Conservation (phyloP, 2,797 vertebrate species). For the Phoxinus dragarum region DNA sequence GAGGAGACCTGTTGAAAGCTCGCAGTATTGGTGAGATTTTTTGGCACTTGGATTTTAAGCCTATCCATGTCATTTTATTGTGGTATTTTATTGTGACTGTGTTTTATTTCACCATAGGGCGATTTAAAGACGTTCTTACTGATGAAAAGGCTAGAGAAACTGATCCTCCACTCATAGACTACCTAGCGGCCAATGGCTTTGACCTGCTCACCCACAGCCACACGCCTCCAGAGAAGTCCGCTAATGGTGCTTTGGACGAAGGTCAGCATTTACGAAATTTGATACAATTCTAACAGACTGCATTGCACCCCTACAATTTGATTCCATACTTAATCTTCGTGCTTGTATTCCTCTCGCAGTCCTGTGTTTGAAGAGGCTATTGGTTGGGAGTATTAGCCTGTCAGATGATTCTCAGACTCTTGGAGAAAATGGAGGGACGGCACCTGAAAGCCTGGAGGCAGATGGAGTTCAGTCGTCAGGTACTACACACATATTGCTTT, state of each 20-base stretch:
- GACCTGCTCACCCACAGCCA: slow-evolving; percentile 76
- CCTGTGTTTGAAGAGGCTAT: slow-evolving; percentile 81
- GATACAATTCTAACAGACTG: background rate
- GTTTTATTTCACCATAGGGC: slow-evolving; percentile 65
- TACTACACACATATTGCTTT: slow-evolving; percentile 32
- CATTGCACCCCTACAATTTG: background rate
- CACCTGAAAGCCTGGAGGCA: slow-evolving; percentile 54
- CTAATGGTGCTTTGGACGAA: slow-evolving; percentile 79
- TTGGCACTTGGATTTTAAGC: background rate
- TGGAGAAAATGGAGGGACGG: slow-evolving; percentile 68
- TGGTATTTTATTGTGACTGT: background rate
- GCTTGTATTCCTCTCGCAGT: slow-evolving; percentile 63
- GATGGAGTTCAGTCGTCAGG: slow-evolving; percentile 67
- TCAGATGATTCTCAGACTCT: slow-evolving; percentile 73
- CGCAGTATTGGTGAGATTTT: slow-evolving; percentile 64
- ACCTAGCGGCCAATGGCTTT: slow-evolving; percentile 77
- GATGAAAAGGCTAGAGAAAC: slow-evolving; percentile 71
- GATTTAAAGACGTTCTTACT: slow-evolving; percentile 73
- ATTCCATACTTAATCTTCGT: slow-evolving; percentile 6
- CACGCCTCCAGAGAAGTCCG: slow-evolving; percentile 78
- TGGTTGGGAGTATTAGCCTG: slow-evolving; percentile 78
- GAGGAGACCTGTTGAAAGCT: slow-evolving; percentile 72
- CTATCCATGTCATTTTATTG: background rate
- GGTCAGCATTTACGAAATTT: slow-evolving; percentile 69
- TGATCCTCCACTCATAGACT: slow-evolving; percentile 74